These are phyloP conservation scores for Perodicticus potto DNA, from an alignment of 2,797 vertebrate genomes.

Conservation along the genomic window DNA sequence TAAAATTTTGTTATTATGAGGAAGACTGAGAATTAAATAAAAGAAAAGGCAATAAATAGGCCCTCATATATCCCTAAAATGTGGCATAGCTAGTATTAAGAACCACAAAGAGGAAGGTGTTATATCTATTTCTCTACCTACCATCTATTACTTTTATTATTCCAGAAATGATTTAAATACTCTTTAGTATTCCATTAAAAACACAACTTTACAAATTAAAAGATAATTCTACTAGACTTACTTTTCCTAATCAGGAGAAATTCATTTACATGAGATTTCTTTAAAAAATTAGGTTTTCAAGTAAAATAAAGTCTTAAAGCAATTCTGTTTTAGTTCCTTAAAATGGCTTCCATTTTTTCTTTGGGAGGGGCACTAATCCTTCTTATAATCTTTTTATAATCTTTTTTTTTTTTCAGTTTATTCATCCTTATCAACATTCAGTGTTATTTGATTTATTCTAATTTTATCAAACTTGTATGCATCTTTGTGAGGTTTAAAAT, in stretches of 20 bases:
- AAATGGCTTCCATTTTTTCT: background rate
- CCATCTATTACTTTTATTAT: background rate
- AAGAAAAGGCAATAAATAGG: background rate
- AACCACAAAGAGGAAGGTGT: background rate
- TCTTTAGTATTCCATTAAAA: background rate
- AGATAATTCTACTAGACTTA: background rate
- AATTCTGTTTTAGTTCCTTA: background rate
- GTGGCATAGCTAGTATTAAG: background rate
- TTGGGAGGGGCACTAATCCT: background rate
- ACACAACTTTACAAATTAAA: background rate
- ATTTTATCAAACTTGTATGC: background rate
- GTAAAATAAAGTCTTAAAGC: background rate
- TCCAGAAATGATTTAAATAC: background rate
- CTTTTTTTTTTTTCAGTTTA: background rate
- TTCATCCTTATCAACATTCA: background rate
- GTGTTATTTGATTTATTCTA: background rate
- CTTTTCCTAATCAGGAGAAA: background rate
- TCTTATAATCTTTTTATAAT: background rate
- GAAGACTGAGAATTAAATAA: background rate
- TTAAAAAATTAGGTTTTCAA: background rate
- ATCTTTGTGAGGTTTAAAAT: background rate
- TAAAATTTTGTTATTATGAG: background rate
- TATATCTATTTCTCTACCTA: background rate
- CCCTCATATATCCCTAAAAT: background rate
- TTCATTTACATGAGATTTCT: background rate